phyloP scores from a whole-genome alignment of 1,140 invertebrate genomes.

The Drosophila burlai region DNA sequence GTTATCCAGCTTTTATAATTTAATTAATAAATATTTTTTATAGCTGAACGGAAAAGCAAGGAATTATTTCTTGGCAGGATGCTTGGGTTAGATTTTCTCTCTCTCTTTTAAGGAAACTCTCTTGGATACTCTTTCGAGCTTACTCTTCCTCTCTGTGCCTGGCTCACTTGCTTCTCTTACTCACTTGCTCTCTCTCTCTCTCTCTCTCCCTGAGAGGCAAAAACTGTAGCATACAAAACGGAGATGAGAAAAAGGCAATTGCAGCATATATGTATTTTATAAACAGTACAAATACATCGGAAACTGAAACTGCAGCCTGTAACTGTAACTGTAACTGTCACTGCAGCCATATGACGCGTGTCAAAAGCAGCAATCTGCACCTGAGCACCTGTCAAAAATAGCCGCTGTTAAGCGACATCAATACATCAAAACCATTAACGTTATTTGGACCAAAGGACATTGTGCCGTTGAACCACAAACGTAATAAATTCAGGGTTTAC shows the following conservation, averaged over 20 bases:
- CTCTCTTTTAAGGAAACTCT: not conserved
- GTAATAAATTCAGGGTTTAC: not conserved
- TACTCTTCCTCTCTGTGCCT: not conserved
- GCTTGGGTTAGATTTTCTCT: not conserved
- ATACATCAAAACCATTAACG: not conserved
- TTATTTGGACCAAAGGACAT: not conserved
- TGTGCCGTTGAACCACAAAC: not conserved
- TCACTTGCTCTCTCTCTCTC: not conserved
- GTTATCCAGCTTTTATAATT: too few species aligned
- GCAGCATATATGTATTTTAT: conserved; percentile 8
- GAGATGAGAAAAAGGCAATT: conserved; percentile 25
- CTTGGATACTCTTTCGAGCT: conserved; percentile 2
- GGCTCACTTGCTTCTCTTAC: not conserved
- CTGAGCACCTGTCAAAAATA: conserved; percentile 27
- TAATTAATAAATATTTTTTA: not conserved
- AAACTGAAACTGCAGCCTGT: conserved; percentile 16
- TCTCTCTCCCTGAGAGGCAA: conserved; percentile 6
- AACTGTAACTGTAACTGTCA: conserved; percentile 5
- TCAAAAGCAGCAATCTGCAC: conserved; percentile 35
- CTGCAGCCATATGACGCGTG: conserved; percentile 39
- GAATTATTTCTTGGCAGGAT: not conserved
- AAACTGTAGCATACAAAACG: conserved; percentile 59
- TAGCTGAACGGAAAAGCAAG: too few species aligned
- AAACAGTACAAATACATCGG: conserved; percentile 18
- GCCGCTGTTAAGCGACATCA: conserved; percentile 9